Evolutionary conservation across 2,797 vertebrate species (phyloP).

Genomic region (Hoplostethus atlanticus): DNA sequence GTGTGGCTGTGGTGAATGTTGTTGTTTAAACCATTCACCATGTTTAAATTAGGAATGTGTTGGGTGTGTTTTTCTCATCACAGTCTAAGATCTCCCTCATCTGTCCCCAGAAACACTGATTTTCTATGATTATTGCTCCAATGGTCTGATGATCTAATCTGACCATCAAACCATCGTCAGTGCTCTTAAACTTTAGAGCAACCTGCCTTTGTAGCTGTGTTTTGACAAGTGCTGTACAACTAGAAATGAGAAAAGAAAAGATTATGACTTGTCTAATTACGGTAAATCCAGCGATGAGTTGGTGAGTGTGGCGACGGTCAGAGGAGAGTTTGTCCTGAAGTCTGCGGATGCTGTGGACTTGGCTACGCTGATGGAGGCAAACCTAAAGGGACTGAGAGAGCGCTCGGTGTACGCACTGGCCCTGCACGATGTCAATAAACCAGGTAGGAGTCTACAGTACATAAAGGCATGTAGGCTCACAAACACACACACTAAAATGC

Average conservation of each 20-base stretch:
- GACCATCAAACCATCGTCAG: neutral
- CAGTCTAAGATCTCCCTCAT: neutral
- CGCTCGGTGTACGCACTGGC: slow-evolving; percentile 89
- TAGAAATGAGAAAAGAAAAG: neutral
- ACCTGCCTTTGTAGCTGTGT: neutral
- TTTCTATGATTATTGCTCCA: neutral
- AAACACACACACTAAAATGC: neutral
- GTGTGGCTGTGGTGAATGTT: too few species aligned
- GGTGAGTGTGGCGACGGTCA: slow-evolving; percentile 85
- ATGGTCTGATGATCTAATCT: neutral
- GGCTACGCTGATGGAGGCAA: slow-evolving; percentile 84
- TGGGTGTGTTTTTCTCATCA: neutral
- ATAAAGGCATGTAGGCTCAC: neutral
- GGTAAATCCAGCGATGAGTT: slow-evolving; percentile 70
- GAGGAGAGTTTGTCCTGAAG: slow-evolving; percentile 86
- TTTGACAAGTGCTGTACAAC: neutral
- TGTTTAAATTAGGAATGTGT: neutral
- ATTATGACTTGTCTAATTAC: slow-evolving; percentile 68
- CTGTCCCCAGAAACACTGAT: neutral
- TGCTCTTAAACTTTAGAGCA: neutral
- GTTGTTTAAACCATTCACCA: neutral
- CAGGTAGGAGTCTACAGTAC: slow-evolving; percentile 54
- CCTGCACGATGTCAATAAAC: slow-evolving; percentile 82
- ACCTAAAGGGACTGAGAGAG: slow-evolving; percentile 89
- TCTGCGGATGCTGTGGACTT: slow-evolving; percentile 82